phyloP scores from a whole-genome alignment of 2,797 vertebrate genomes.

The Parotocinclus haroldoi region DNA sequence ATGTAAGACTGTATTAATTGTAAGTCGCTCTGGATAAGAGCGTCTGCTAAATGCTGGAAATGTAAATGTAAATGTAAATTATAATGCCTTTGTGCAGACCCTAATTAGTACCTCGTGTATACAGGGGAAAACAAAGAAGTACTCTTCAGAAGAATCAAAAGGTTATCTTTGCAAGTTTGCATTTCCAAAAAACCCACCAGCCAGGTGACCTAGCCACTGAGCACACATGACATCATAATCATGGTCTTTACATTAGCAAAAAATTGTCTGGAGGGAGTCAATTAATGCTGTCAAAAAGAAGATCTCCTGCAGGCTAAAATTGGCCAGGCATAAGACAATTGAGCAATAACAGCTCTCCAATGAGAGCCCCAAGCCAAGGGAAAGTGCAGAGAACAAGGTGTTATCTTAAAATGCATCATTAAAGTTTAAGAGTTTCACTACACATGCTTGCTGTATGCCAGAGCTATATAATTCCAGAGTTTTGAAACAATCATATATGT shows the following conservation, averaged over 20 bases:
- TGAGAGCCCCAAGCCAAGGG: background rate
- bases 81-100: slow-evolving; percentile 9
- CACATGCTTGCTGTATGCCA: background rate
- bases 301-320: slow-evolving; percentile 28
- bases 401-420: background rate
- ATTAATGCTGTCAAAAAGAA: slow-evolving; percentile 44
- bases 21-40: too few species aligned
- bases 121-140: background rate
- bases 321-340: slow-evolving; percentile 12
- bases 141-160: slow-evolving; percentile 29
- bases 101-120: slow-evolving; percentile 18
- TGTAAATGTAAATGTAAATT: too few species aligned
- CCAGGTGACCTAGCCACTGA: slow-evolving; percentile 37
- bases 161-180: slow-evolving; percentile 36
- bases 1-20: too few species aligned
- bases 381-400: background rate
- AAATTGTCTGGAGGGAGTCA: slow-evolving; percentile 49
- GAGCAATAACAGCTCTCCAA: slow-evolving; percentile 10
- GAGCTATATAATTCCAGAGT: too few species aligned
- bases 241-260: slow-evolving; percentile 50
- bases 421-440: background rate
- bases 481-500: too few species aligned
- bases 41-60: too few species aligned
- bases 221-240: slow-evolving; percentile 3
- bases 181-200: slow-evolving; percentile 44